Base-by-base conservation (phyloP, 2,797 vertebrate species). In the Darevskia nairensis region DNA sequence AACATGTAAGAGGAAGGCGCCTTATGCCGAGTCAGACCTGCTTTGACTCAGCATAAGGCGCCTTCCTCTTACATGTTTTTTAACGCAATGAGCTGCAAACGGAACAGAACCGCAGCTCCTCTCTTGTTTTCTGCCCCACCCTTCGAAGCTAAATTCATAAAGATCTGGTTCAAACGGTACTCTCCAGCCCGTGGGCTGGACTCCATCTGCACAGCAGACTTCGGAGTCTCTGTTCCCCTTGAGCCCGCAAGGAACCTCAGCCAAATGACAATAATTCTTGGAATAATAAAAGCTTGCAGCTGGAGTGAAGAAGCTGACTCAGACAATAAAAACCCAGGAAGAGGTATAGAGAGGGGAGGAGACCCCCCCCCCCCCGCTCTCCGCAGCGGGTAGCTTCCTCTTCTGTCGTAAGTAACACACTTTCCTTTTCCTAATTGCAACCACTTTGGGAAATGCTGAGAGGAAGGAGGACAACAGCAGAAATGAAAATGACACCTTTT, bases 251-350 rank as follows among this genome's bases (percentile, higher is more conserved):
- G 90, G 91, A 92, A 82, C 92, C 85, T 92, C 89, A 92, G 85
- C 84, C 89, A 90, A 92, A 90, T 0, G 3, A 87, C 50, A 81
- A 89, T 94, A 90, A 90, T 94, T 93, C 80, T 83, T 88, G 76
- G 86, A 89, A 90, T 87, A 94, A 94, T 91, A 93, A 94, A 94
- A 92, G 46, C 85, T 91, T 94, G 78, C 91, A 93, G 88, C 91
- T 94, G 92, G 90, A 92, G 89, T 72, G 21, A 72, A 86, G 74
- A 92, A 80, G 86, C 88, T 89, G 87, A 90, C 69, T 69, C 69
- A 85, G 41, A 91, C 84, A 93, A 92, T 92, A 86, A 93, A 94
- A 76, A 32, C 39, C 86, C 27, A 76, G 84, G 84, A 91, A 90
- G 81, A 50, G 19, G 4, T 25, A 91, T 1, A 76, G 80, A 94